Evolutionary conservation across 2,113 vertebrate species (phyloP), one percentile per base, ranked within the genome.

Genomic region (Mastomys coucha): DNA sequence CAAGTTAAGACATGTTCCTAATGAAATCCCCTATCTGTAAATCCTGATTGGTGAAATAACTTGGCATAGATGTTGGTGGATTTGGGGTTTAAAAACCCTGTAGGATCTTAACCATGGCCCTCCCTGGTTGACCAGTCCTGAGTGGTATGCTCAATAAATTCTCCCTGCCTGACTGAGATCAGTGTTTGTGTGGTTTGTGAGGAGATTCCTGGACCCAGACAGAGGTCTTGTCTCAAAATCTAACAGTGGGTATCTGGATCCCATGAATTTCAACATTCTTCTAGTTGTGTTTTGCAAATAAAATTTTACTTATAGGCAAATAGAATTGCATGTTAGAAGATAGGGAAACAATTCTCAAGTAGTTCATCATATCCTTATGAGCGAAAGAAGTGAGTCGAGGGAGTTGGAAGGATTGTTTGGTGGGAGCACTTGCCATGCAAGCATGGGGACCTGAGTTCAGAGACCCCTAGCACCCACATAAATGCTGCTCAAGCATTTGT

Each of bases 261-360:
- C 5, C 56, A 26, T 86, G 12, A 63, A 42, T 76, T 72, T 0
- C 39, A 81, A 93, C 60, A 65, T 49, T 87, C 51, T 86, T 91
- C 84, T 76, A 51, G 42, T 65, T 58, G 9, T 91, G 78, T 60
- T 49, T 89, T 96, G 53, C 36, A 92, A 90, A 58, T 36, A 87
- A 73, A 87, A 73, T 80, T 70, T 89, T 93, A 65, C 67, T 91
- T 73, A 58, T 60, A 81, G 91, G 42, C 20, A 91, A 95, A 87
- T 20, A 33, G 51, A 84, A 92, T 73, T 60, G 70, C 13, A 31
- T 42, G 33, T 51, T 78, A 75, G 42, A 95, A 95, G 36, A 87
- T 16, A 72, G 28, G 36, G 28, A 14, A 33, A 88, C 75, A 90
- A 8, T 51, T 75, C 53, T 70, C 22, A 94, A 17, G 13, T 60